These are phyloP conservation scores for Corythucha ciliata DNA, from an alignment of 2,888 invertebrate genomes.

Conservation along the genomic window DNA sequence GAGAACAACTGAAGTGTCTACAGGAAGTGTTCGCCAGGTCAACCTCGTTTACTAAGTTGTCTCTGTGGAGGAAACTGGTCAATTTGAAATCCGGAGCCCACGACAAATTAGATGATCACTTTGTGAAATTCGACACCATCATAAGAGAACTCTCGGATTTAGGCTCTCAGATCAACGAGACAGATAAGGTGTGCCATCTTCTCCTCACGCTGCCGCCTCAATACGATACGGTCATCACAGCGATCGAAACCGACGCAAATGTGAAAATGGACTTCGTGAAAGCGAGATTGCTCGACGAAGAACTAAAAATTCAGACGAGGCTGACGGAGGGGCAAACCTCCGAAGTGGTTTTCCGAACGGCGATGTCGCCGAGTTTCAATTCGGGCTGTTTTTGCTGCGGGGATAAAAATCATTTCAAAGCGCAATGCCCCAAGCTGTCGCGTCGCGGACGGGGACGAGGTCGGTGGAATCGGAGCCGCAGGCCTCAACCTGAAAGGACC, in stretches of 20 bases:
- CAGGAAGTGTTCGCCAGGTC: conserved; percentile 14
- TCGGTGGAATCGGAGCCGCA: too few relatives aligned
- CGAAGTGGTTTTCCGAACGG: too few relatives aligned
- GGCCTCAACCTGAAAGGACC: too few relatives aligned
- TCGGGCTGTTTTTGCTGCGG: too few relatives aligned
- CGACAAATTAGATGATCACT: conserved; percentile 22
- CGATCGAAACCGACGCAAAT: conserved; percentile 14
- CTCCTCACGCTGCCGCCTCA: conserved; percentile 20
- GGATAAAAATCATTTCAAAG: too few relatives aligned
- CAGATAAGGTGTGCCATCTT: conserved; percentile 22
- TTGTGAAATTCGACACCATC: conserved; percentile 17
- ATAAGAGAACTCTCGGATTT: conserved; percentile 19
- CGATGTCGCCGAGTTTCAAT: too few relatives aligned
- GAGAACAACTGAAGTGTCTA: not conserved
- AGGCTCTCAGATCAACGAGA: conserved; percentile 19
- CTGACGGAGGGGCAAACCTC: too few relatives aligned
- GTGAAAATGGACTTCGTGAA: conserved; percentile 22
- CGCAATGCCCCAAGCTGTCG: too few relatives aligned
- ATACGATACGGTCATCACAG: conserved; percentile 23
- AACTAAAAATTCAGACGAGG: conserved; percentile 9
- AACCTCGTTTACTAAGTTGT: conserved; percentile 15
- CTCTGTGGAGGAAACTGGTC: conserved; percentile 15
- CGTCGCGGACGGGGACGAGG: too few relatives aligned
- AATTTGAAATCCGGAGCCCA: conserved; percentile 3
- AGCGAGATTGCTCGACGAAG: conserved; percentile 16